Evolutionary conservation across 2,888 invertebrate species (phyloP).

Genomic region (Portevinia maculata): DNA sequence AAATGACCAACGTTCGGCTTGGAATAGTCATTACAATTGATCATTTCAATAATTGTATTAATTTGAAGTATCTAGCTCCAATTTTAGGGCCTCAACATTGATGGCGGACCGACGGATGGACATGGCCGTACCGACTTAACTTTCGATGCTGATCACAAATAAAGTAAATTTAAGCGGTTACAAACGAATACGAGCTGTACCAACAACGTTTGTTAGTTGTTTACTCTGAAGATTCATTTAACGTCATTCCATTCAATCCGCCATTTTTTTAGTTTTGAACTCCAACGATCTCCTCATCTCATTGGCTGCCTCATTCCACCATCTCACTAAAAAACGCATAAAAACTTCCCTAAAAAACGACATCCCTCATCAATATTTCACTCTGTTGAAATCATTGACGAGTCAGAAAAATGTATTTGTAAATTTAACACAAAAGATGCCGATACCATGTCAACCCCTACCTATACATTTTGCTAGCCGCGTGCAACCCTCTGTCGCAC

Average conservation of each 20-base stretch:
- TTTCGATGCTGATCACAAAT: too few species aligned
- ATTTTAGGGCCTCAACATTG: too few species aligned
- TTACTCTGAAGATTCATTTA: background rate
- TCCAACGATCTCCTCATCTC: slow-evolving; percentile 4
- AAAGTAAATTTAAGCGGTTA: too few species aligned
- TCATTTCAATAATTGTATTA: too few species aligned
- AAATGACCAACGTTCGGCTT: too few species aligned
- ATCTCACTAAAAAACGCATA: slow-evolving; percentile 50
- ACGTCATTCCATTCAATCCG: background rate
- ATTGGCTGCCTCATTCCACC: slow-evolving; percentile 43
- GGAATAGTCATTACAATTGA: too few species aligned
- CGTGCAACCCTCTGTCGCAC: slow-evolving; percentile 65
- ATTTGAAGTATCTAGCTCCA: too few species aligned
- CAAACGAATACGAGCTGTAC: too few species aligned
- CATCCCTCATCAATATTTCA: slow-evolving; percentile 47
- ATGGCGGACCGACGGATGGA: too few species aligned
- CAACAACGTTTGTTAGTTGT: background rate
- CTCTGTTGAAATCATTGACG: slow-evolving; percentile 40
- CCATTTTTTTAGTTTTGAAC: background rate
- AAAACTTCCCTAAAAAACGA: slow-evolving; percentile 70
- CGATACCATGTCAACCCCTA: slow-evolving; percentile 43
- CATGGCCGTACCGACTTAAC: too few species aligned
- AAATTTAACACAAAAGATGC: slow-evolving; percentile 48
- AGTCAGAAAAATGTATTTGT: slow-evolving; percentile 67
- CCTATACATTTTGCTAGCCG: slow-evolving; percentile 35